Percentiles rank a stretch among this genome's conserved stretches.
Evolutionary conservation across 2,888 invertebrate genomes (phyloP).

Genomic region (Drosophila sordidula): DNA sequence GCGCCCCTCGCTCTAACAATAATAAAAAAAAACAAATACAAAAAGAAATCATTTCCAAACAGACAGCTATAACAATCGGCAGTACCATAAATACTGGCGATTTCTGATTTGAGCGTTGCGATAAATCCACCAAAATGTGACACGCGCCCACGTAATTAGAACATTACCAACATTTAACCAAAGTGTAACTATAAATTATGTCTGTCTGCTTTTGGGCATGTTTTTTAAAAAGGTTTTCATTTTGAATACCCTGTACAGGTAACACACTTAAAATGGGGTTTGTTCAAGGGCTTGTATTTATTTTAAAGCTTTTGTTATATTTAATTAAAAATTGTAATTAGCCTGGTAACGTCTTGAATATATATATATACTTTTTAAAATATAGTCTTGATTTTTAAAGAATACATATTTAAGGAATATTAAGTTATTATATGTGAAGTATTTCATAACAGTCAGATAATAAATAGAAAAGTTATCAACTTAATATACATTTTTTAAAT

Average conservation of each 20-base stretch:
- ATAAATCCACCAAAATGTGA: slow-evolving; percentile 63
- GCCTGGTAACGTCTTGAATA: too few species aligned
- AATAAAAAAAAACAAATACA: slow-evolving; percentile 1
- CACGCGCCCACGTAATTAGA: slow-evolving; percentile 81
- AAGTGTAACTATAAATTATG: slow-evolving; percentile 53
- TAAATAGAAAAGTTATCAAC: too few species aligned
- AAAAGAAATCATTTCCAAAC: slow-evolving; percentile 1
- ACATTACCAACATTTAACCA: slow-evolving; percentile 73
- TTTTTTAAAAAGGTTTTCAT: slow-evolving; percentile 46
- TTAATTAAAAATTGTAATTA: not conserved
- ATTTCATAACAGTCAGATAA: too few species aligned
- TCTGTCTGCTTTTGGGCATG: slow-evolving; percentile 29
- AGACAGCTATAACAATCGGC: slow-evolving; percentile 44
- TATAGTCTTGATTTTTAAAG: too few species aligned
- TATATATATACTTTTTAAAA: too few species aligned
- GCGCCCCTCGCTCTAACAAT: slow-evolving; percentile 2
- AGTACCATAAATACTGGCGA: slow-evolving; percentile 63
- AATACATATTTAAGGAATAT: too few species aligned
- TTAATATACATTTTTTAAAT: too few species aligned
- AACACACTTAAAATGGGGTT: not conserved
- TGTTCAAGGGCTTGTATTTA: too few species aligned
- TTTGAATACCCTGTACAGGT: slow-evolving; percentile 5
- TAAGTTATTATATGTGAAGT: too few species aligned
- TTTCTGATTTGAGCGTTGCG: slow-evolving; percentile 53
- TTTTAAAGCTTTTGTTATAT: not conserved